Evolutionary conservation across 2,797 vertebrate species (phyloP), one percentile per base, ranked within the genome.

Genomic region (Holocentrus rufus): DNA sequence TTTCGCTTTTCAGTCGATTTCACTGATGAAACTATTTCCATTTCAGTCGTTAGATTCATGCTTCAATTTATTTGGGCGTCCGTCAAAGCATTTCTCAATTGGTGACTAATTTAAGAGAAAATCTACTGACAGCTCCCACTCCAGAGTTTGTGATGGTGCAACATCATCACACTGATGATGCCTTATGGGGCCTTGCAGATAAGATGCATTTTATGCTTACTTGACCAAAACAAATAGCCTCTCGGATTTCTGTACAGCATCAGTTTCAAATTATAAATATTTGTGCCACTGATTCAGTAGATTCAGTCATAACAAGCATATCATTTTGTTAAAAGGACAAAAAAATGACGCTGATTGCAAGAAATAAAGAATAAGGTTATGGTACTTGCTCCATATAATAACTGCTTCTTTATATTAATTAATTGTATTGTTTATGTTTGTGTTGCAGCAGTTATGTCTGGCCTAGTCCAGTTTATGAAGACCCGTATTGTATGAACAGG

Each of bases 111-210:
- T 57, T 10, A 13, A 64, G 4, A 27, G 8, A 42, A 60, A 14
- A 55, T 22, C 39, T 4, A 15, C 20, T 14, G 14, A 5, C 36
- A 15, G 14, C 52, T 54, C 23, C 22, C n/a, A 54, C 4, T 25
- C 10, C n/a, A 25, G 52, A 54, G 1, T 25, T 3, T 7, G 23
- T 14, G 5, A 2, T 56, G 20, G 18, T 31, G 30, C 18, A 27
- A 34, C 30, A 31, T 18, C 54, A 57, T 57, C 17, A n/a, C 30
- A 31, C 17, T 57, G 55, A 57, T 57, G 27, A 57, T 57, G 27
- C 27, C 30, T 57, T 34, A 56, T 56, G 23, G 22, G 23, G 23
- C 54, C 15, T 27, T 14, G 30, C 3, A 56, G 54, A 22, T 30
- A 31, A 27, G 27, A 56, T 56, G 10, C 13, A 55, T 55, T 34